Conservation (phyloP, 2,797 vertebrate genomes). For the Gymnocypris eckloni region DNA sequence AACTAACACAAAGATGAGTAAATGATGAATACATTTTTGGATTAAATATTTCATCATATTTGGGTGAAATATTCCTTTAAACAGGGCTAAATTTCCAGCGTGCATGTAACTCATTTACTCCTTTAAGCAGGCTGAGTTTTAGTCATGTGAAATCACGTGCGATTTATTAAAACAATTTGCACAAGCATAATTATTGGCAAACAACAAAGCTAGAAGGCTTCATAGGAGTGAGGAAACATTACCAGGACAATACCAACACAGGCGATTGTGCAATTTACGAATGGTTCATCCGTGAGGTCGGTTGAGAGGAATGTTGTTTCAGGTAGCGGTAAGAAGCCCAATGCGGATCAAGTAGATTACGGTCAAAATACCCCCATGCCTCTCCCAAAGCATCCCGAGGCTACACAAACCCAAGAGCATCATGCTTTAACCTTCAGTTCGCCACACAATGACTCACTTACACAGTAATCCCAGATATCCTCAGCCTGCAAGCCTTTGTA, state of each 20-base stretch:
- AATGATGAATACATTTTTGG: background rate
- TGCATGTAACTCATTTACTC: background rate
- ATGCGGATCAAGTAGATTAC: slow-evolving; percentile 58
- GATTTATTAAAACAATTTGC: background rate
- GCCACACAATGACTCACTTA: slow-evolving; percentile 38
- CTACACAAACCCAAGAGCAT: slow-evolving; percentile 54
- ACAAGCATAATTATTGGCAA: background rate
- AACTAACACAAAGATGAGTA: background rate
- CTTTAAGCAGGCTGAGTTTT: background rate
- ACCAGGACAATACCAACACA: background rate
- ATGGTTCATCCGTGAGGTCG: slow-evolving; percentile 3
- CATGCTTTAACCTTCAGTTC: slow-evolving; percentile 37
- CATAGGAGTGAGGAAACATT: background rate
- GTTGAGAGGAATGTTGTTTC: slow-evolving; percentile 18
- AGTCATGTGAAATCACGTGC: background rate
- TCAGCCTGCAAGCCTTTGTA: slow-evolving; percentile 39
- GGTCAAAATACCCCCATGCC: slow-evolving; percentile 68
- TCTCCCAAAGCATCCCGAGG: slow-evolving; percentile 62
- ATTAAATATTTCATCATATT: background rate
- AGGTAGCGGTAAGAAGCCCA: slow-evolving; percentile 9
- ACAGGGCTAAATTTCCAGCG: background rate
- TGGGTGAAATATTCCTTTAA: background rate
- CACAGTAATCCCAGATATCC: slow-evolving; percentile 58
- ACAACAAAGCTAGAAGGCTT: background rate
- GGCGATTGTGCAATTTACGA: background rate